These are phyloP conservation scores for Danaus plexippus DNA, from an alignment of 1,140 invertebrate genomes.

Conservation along the genomic window DNA sequence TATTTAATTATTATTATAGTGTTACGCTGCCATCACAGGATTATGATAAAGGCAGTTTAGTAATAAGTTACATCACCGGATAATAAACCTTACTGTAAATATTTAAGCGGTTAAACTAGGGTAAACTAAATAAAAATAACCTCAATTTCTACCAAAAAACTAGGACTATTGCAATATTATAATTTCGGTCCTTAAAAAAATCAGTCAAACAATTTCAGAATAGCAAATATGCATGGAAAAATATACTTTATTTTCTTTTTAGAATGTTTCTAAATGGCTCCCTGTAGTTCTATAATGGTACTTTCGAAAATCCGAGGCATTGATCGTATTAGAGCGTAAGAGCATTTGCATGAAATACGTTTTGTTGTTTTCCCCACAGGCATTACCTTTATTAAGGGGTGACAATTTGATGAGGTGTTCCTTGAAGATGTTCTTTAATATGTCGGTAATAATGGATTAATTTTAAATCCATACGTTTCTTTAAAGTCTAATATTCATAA, in stretches of 20 bases:
- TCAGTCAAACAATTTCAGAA: no score
- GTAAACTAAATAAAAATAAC: no score
- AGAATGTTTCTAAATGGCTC: conserved; percentile 7
- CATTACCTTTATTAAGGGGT: conserved; percentile 18
- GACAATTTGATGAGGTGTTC: conserved; percentile 17
- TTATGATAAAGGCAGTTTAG: no score
- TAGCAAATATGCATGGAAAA: conserved; percentile 1
- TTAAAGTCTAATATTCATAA: no score
- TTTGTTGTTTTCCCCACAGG: conserved; percentile 17
- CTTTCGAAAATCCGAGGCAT: conserved; percentile 17
- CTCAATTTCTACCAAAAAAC: no score
- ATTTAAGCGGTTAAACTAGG: no score
- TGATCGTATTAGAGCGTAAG: conserved; percentile 17
- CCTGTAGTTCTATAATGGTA: neutral
- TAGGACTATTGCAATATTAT: no score
- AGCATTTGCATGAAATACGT: conserved; percentile 18
- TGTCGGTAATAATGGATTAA: no score
- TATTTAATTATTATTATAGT: conserved; percentile 25
- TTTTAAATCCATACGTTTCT: neutral
- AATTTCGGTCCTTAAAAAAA: no score
- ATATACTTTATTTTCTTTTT: neutral
- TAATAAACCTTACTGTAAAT: no score
- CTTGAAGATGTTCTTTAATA: neutral
- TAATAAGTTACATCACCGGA: no score
- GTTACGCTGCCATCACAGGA: conserved; percentile 4